Evolutionary conservation across 2,113 vertebrate genomes (phyloP).

Genomic region (Poicephalus gulielmi): DNA sequence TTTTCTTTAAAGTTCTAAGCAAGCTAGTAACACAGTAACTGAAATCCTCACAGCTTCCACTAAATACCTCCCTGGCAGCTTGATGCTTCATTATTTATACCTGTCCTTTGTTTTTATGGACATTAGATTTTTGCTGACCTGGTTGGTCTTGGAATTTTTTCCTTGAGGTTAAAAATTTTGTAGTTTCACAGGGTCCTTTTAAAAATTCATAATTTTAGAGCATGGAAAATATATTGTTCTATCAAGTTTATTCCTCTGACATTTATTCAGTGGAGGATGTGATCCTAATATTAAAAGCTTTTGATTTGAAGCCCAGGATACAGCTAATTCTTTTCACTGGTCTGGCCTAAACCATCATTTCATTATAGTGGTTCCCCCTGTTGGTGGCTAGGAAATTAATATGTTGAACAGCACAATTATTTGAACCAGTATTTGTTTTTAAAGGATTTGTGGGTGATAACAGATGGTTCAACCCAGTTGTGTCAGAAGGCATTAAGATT

Average conservation of each 20-base stretch:
- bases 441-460: neutral
- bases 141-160: constrained; percentile 37
- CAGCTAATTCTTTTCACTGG: neutral
- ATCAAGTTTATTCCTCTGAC: constrained; percentile 37
- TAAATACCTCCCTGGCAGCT: neutral
- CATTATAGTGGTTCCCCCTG: neutral
- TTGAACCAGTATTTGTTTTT: neutral
- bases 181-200: neutral
- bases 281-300: constrained; percentile 15
- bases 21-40: neutral
- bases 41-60: neutral
- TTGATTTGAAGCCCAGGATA: neutral
- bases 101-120: neutral
- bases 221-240: constrained; percentile 32
- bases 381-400: neutral
- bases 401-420: neutral
- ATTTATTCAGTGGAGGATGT: constrained; percentile 45
- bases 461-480: neutral
- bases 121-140: constrained; percentile 17
- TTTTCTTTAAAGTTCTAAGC: constrained; percentile 14
- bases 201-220: constrained; percentile 16
- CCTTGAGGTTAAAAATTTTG: constrained; percentile 1
- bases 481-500: constrained; percentile 35
- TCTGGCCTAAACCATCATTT: neutral
- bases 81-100: neutral